Evolutionary conservation across 2,888 invertebrate genomes (phyloP).

Genomic region (Baccha elongata): DNA sequence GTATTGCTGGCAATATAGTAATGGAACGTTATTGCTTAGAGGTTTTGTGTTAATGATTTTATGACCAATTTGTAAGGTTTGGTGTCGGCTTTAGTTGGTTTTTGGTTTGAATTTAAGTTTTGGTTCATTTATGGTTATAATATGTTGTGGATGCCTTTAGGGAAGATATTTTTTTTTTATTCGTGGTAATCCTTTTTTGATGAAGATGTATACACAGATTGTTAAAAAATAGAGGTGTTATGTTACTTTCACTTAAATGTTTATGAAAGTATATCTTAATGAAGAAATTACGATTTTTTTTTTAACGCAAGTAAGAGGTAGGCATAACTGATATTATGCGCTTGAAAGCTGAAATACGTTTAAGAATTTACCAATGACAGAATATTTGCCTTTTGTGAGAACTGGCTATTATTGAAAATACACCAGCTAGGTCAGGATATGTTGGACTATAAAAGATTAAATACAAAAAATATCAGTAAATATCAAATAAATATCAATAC

Average conservation of each 20-base stretch:
- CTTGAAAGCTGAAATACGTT: too few relatives aligned
- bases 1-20: conserved; percentile 15
- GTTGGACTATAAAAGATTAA: too few relatives aligned
- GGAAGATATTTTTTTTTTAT: conserved; percentile 4
- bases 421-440: too few relatives aligned
- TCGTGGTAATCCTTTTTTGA: conserved; percentile 50
- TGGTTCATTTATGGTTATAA: conserved; percentile 12
- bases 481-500: too few relatives aligned
- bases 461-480: too few relatives aligned
- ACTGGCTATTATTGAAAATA: too few relatives aligned
- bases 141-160: conserved; percentile 37
- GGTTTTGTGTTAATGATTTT: conserved; percentile 64
- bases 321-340: too few relatives aligned
- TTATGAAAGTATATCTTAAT: conserved; percentile 29
- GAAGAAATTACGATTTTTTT: too few relatives aligned
- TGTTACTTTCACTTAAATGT: conserved; percentile 44
- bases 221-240: conserved; percentile 9
- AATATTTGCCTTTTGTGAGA: too few relatives aligned
- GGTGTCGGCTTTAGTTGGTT: conserved; percentile 18
- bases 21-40: conserved; percentile 47
- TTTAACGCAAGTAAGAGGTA: too few relatives aligned
- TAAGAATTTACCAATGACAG: too few relatives aligned
- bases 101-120: conserved; percentile 20
- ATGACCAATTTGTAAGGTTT: conserved; percentile 63
- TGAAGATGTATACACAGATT: conserved; percentile 18